These are phyloP conservation scores for Branchipolynoe longqiensis DNA, from an alignment of 2,888 invertebrate genomes.

Conservation along the genomic window DNA sequence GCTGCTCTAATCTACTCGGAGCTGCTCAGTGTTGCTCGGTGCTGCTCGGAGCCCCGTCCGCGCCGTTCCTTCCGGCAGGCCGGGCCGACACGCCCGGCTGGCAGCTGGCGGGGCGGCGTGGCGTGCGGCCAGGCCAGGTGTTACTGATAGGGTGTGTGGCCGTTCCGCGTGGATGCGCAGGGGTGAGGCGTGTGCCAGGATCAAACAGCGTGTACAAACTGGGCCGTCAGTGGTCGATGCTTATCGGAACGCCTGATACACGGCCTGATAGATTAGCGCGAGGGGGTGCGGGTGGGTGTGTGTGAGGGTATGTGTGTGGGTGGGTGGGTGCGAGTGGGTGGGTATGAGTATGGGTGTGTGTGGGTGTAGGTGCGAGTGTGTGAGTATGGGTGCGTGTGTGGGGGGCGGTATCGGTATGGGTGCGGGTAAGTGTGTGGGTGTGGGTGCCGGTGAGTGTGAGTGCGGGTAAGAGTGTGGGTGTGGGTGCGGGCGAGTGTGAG, in stretches of 20 bases:
- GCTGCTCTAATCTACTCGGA: background rate
- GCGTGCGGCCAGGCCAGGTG: slow-evolving; percentile 4
- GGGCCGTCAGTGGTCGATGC: slow-evolving; percentile 15
- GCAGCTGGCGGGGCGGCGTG: slow-evolving; percentile 15
- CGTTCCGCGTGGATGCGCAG: background rate
- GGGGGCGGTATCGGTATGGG: too few species aligned
- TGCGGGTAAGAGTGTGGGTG: too few species aligned
- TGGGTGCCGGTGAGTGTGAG: too few species aligned
- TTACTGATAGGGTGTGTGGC: slow-evolving; percentile 22
- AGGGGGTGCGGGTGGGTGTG: background rate
- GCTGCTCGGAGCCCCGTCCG: background rate
- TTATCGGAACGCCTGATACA: too few species aligned
- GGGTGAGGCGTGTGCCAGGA: background rate
- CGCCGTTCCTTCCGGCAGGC: background rate
- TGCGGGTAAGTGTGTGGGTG: too few species aligned
- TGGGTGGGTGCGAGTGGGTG: too few species aligned
- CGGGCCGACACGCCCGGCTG: slow-evolving; percentile 11
- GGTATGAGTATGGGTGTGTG: too few species aligned
- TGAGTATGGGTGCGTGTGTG: too few species aligned
- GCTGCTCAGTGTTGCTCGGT: background rate
- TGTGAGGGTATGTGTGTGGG: too few species aligned
- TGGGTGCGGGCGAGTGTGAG: too few species aligned
- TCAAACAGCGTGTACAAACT: too few species aligned
- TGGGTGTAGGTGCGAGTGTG: too few species aligned
- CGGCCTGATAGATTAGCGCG: background rate